Conservation (phyloP, 2,113 vertebrate species). For the Poeciliopsis prolifica region DNA sequence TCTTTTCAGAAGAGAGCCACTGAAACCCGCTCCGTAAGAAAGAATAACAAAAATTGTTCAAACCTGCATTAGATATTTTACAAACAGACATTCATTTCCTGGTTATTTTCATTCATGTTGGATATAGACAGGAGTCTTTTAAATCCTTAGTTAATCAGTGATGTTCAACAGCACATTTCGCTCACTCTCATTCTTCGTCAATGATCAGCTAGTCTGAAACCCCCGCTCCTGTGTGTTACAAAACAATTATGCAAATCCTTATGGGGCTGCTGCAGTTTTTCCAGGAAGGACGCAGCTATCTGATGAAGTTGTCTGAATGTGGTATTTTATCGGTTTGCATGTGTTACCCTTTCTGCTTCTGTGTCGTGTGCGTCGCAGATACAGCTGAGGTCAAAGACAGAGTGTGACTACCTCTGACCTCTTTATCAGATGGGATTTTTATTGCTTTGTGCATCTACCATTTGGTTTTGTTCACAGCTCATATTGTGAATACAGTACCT, state of each 20-base stretch:
- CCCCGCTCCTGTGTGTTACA: conserved; percentile 6
- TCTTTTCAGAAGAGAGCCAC: conserved; percentile 81
- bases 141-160: not conserved
- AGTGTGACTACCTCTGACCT: conserved; percentile 31
- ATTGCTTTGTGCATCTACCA: not conserved
- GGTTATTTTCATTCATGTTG: not conserved
- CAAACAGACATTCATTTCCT: not conserved
- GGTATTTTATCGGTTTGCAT: conserved; percentile 44
- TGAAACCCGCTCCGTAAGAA: conserved; percentile 85
- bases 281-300: conserved; percentile 41
- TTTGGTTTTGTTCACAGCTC: not conserved
- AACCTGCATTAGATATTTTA: not conserved
- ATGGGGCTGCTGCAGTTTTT: conserved; percentile 10
- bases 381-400: conserved; percentile 25
- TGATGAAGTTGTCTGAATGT: conserved; percentile 46
- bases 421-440: conserved; percentile 27
- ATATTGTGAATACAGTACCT: not conserved
- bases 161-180: not conserved
- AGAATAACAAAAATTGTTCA: not conserved
- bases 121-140: conserved; percentile 9
- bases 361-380: conserved; percentile 47
- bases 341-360: conserved; percentile 29
- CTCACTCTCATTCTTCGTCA: not conserved
- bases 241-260: conserved; percentile 53
- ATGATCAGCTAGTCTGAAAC: conserved; percentile 13